phyloP scores from a whole-genome alignment of 1,140 invertebrate genomes.

The Zaprionus vittiger region DNA sequence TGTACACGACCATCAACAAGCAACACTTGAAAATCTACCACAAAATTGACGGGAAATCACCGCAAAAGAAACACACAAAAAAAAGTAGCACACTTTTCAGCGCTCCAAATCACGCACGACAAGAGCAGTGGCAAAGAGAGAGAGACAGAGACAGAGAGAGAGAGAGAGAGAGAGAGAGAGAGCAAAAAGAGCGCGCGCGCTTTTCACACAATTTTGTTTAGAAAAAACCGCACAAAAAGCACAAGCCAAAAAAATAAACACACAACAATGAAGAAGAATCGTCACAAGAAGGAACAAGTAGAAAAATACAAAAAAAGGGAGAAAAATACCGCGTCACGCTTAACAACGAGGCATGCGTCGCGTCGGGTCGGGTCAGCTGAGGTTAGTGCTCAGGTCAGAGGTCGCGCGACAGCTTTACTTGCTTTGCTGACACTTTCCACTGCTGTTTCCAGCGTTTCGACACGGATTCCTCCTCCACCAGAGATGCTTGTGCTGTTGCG shows the following conservation, averaged over 20 bases:
- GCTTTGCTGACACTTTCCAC: slow-evolving; percentile 17
- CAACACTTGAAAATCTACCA: slow-evolving; percentile 7
- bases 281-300: slow-evolving; percentile 5
- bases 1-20: slow-evolving; percentile 7
- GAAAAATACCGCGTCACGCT: slow-evolving; percentile 10
- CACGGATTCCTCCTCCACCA: neutral
- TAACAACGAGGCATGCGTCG: neutral
- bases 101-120: slow-evolving; percentile 12
- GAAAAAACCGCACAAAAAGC: slow-evolving; percentile 80
- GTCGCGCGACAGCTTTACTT: slow-evolving; percentile 1
- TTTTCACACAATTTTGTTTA: slow-evolving; percentile 52
- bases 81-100: slow-evolving; percentile 66
- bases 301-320: neutral
- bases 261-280: slow-evolving; percentile 12
- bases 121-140: neutral
- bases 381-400: slow-evolving; percentile 36
- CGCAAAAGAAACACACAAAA: slow-evolving; percentile 3
- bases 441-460: neutral
- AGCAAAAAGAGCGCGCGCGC: neutral
- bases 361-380: slow-evolving; percentile 33
- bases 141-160: neutral
- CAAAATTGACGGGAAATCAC: slow-evolving; percentile 36
- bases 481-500: slow-evolving; percentile 13
- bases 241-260: slow-evolving; percentile 52
- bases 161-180: neutral